These are phyloP conservation scores for Chaetodon trifascialis DNA, from an alignment of 2,113 vertebrate species.

Conservation along the genomic window DNA sequence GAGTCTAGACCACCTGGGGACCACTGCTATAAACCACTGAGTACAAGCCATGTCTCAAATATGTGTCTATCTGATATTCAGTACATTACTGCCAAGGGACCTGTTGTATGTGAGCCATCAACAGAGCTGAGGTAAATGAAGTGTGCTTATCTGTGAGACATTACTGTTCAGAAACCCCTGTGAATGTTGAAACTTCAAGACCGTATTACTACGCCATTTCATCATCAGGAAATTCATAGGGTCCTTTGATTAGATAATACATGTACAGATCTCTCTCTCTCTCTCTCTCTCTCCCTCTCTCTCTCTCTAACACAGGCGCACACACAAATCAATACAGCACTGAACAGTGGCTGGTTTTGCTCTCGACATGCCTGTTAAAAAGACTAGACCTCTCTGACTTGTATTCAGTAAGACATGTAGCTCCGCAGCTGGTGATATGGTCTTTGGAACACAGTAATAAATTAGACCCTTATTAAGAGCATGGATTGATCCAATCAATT, in stretches of 20 bases:
- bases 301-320: no score
- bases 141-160: slow-evolving; percentile 41
- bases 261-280: not conserved
- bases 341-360: slow-evolving; percentile 59
- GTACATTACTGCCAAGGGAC: not conserved
- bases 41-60: slow-evolving; percentile 33
- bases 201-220: slow-evolving; percentile 41
- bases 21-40: slow-evolving; percentile 18
- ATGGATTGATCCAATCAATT: slow-evolving; percentile 76
- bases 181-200: slow-evolving; percentile 35
- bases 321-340: slow-evolving; percentile 69
- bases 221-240: slow-evolving; percentile 23
- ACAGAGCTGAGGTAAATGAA: slow-evolving; percentile 42
- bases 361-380: slow-evolving; percentile 20
- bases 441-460: slow-evolving; percentile 60
- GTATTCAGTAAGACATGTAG: slow-evolving; percentile 57
- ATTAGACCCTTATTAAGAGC: slow-evolving; percentile 71
- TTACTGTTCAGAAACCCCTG: slow-evolving; percentile 34
- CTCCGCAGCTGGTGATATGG: slow-evolving; percentile 51
- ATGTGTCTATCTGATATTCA: slow-evolving; percentile 34
- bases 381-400: slow-evolving; percentile 38
- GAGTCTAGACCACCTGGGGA: slow-evolving; percentile 4
- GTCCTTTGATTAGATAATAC: slow-evolving; percentile 45
- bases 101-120: slow-evolving; percentile 31
- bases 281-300: no score